phyloP scores from a whole-genome alignment of 1,140 invertebrate genomes.

The Grapholita molesta region DNA sequence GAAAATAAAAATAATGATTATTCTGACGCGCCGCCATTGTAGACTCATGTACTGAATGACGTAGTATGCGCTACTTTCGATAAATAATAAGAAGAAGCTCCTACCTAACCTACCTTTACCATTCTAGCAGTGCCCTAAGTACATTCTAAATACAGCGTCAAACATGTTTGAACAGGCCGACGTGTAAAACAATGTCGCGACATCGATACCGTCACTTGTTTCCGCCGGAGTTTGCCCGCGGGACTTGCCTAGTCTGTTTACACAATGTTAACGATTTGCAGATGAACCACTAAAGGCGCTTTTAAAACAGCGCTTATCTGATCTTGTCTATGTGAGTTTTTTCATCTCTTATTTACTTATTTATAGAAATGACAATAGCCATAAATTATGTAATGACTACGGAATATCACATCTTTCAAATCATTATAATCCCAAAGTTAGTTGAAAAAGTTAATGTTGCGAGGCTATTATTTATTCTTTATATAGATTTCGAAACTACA shows the following conservation, averaged over 20 bases:
- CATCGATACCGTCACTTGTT: constrained; percentile 41
- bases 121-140: constrained; percentile 20
- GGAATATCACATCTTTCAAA: no score
- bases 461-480: no score
- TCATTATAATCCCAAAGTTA: no score
- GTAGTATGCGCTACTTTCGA: no score
- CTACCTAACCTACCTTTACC: background rate
- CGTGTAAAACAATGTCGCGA: constrained; percentile 40
- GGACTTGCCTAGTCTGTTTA: constrained; percentile 24
- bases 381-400: no score
- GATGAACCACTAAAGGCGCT: background rate
- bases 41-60: no score
- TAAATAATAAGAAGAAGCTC: background rate
- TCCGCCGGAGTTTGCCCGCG: constrained; percentile 34
- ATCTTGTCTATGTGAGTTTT: background rate
- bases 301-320: background rate
- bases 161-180: constrained; percentile 27
- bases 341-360: background rate
- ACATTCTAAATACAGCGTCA: constrained; percentile 2
- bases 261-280: constrained; percentile 5
- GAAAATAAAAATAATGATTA: no score
- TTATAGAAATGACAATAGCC: background rate
- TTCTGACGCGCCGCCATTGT: no score
- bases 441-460: no score
- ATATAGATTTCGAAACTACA: no score